Evolutionary conservation across 2,888 invertebrate species (phyloP), one percentile per base, ranked within the genome.

Genomic region (Diaperis boleti): DNA sequence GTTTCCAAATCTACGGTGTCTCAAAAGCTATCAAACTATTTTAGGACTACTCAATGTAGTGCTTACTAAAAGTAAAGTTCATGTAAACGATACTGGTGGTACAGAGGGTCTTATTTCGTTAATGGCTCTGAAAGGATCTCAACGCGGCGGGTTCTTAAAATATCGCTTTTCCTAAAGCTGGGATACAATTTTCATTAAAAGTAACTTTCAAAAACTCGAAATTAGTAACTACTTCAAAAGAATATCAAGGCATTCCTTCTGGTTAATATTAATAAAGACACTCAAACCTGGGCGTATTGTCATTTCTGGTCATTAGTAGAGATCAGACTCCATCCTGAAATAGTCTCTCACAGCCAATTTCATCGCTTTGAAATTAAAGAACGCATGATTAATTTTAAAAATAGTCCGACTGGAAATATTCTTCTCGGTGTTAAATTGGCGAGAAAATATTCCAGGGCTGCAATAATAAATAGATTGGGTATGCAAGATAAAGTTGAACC

Each of bases 71-170:
- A 33, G 31, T 18, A 10, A 50, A 52, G 37, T 39, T 17, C 14
- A 39, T 52, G 52, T 52, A 52, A 52, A 52, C 52, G 35, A 52
- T 22, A 52, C 52, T 50, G 13, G n/a, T 13, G n/a, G n/a, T 14
- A 13, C 22, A 22, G n/a, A 5, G 26, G n/a, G 26, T 2, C 8
- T 33, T 26, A 44, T 44, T 44, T 44, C 26, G 14, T 44, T 44
- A 44, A 33, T 33, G n/a, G 2, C 10, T 11, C 10, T 2, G 33
- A 33, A 33, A 20, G 44, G 14, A 44, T 44, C 26, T 44, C 41
- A 14, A 22, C 20, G 20, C 11, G 20, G 22, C 8, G 15, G 14
- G 39, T 20, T 42, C 17, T 42, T 20, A 18, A 20, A 33, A 3
- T n/a, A 11, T 33, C 33, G 13, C 11, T 33, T 33, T 33, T 33